phyloP scores from a whole-genome alignment of 2,888 invertebrate species.

The Marronus borbonicus region DNA sequence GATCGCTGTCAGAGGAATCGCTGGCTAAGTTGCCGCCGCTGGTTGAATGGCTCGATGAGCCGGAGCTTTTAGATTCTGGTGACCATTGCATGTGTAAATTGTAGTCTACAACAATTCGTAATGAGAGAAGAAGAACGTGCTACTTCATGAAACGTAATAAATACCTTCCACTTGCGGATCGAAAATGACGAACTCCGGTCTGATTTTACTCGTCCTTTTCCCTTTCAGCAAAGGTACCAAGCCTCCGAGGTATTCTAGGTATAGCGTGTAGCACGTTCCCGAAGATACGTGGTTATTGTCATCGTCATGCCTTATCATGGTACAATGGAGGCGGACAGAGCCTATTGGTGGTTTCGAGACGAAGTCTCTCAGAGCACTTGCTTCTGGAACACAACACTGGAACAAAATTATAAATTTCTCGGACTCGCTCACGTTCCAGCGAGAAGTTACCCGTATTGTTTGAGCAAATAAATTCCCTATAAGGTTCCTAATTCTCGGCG shows the following conservation, averaged over 20 bases:
- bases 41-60: constrained; percentile 72
- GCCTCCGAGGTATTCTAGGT: constrained; percentile 96
- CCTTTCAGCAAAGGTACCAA: constrained; percentile 96
- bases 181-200: constrained; percentile 98
- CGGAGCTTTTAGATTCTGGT: constrained; percentile 72
- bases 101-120: constrained; percentile 60
- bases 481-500: constrained; percentile 87
- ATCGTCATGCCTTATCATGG: constrained; percentile 94
- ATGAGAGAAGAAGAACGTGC: neutral
- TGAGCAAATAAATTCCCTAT: constrained; percentile 92
- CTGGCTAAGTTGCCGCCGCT: constrained; percentile 72
- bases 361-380: constrained; percentile 89
- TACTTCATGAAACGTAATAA: too few relatives aligned
- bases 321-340: constrained; percentile 94
- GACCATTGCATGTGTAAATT: constrained; percentile 65
- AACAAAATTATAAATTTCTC: constrained; percentile 51
- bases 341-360: constrained; percentile 92
- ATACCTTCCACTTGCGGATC: constrained; percentile 89
- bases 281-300: constrained; percentile 78
- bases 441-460: constrained; percentile 85
- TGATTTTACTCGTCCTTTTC: constrained; percentile 94
- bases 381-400: constrained; percentile 95
- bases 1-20: constrained; percentile 79
- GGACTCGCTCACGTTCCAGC: too few relatives aligned
- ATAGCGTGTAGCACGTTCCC: constrained; percentile 88